Evolutionary conservation across 2,888 invertebrate genomes (phyloP).

Genomic region (Panopea generosa): DNA sequence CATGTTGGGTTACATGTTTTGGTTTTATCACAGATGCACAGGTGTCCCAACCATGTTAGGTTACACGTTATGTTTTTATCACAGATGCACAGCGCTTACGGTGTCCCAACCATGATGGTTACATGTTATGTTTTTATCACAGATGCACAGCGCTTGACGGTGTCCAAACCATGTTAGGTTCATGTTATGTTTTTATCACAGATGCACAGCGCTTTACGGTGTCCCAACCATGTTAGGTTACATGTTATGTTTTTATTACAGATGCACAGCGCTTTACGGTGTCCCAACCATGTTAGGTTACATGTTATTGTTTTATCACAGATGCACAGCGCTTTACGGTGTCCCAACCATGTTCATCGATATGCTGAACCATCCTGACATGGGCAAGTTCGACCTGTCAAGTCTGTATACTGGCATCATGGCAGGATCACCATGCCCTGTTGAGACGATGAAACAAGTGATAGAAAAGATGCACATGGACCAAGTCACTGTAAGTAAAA

Average conservation of each 20-base stretch:
- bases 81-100: conserved; percentile 90
- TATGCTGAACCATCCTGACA: conserved; percentile 87
- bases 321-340: conserved; percentile 91
- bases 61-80: too few relatives aligned
- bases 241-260: conserved; percentile 87
- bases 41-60: too few relatives aligned
- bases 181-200: too few relatives aligned
- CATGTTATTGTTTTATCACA: conserved; percentile 89
- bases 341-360: conserved; percentile 96
- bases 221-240: conserved; percentile 96
- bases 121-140: too few relatives aligned
- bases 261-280: conserved; percentile 44
- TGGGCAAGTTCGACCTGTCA: conserved; percentile 84
- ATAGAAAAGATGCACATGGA: conserved; percentile 85
- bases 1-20: conserved; percentile 92
- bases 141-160: too few relatives aligned
- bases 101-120: conserved; percentile 95
- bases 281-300: conserved; percentile 86
- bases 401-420: conserved; percentile 87
- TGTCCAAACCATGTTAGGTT: too few relatives aligned
- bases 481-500: conserved; percentile 84
- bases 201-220: conserved; percentile 91
- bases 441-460: conserved; percentile 85
- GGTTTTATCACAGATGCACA: too few relatives aligned
- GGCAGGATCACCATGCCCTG: conserved; percentile 91